phyloP scores from a whole-genome alignment of 2,797 vertebrate genomes.

The Anguilla megastoma region DNA sequence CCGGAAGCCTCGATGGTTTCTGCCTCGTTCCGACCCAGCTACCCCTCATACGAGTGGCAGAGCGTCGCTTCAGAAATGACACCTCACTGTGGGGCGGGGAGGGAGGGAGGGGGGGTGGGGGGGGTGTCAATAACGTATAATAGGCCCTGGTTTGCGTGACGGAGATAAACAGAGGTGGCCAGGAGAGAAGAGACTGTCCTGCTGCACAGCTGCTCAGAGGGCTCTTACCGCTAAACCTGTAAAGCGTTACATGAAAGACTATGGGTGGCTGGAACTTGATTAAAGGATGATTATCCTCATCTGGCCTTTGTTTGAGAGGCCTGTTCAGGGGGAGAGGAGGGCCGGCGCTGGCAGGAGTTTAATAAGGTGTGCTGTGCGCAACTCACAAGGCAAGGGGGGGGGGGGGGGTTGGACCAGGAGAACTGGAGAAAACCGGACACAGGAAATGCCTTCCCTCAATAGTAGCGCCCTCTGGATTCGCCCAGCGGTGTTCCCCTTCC shows the following conservation, averaged over 20 bases:
- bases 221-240: not conserved
- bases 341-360: not conserved
- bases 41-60: not conserved
- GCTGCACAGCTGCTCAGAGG: not conserved
- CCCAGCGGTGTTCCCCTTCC: not conserved
- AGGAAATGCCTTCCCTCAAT: not conserved
- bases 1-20: not conserved
- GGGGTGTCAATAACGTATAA: not conserved
- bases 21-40: not conserved
- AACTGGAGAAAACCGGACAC: not conserved
- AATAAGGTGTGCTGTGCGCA: not conserved
- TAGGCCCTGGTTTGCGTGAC: not conserved
- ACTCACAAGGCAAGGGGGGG: too few relatives aligned
- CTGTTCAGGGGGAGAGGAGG: not conserved
- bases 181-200: not conserved
- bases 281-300: conserved; percentile 33
- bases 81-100: not conserved
- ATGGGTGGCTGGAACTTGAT: conserved; percentile 6
- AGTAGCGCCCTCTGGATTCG: not conserved
- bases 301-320: conserved; percentile 19
- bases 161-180: not conserved
- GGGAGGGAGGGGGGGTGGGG: not conserved
- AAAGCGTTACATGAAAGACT: not conserved
- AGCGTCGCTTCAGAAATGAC: not conserved
- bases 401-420: not conserved